Evolutionary conservation across 2,888 invertebrate genomes (phyloP), one percentile per base, ranked within the genome.

Genomic region (Dysmachus trigonus): DNA sequence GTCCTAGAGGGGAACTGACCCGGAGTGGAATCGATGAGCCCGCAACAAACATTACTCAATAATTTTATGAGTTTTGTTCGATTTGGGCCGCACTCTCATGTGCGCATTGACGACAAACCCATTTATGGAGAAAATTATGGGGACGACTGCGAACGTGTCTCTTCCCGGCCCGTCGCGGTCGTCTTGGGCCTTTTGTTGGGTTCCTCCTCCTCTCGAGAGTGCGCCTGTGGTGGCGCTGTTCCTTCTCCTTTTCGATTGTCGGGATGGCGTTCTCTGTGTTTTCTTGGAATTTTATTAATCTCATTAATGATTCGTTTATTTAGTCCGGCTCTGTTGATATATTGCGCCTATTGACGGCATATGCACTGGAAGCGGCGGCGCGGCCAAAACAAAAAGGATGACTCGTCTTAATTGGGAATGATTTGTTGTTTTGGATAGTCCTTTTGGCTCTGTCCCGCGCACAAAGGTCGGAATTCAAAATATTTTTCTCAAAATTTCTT

Each of bases 351-450:
- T 47, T 79, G 51, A 51, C n/a, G 22, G 51, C 30, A 31, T 53
- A 27, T 79, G 31, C 33, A 62, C 33, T 31, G 62, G 35, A 33
- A 62, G 73, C 74, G 51, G 35, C 47, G 62, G 62, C 62, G 22
- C 62, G 62, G 62, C 18, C 30, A 22, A 79, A 84, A 71, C 77
- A 62, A 84, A 79, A 72, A 77, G 85, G 85, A 77, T 82, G 82
- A 74, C 82, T 87, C 81, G 82, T 81, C 87, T 74, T 76, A 35
- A 74, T 82, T 76, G 81, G 81, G 41, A 15, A 82, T 82, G 81
- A 82, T 86, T 81, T 62, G 62, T 53, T 62, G 62, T 62, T 62
- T 62, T 62, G 7, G 18, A 62, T 27, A 62, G 62, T 62, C 62
- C 62, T 62, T 62, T 1, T n/a, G 18, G 18, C 18, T 51, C 51